Base-by-base conservation (phyloP, 2,888 invertebrate genomes). In the Celastrina argiolus region DNA sequence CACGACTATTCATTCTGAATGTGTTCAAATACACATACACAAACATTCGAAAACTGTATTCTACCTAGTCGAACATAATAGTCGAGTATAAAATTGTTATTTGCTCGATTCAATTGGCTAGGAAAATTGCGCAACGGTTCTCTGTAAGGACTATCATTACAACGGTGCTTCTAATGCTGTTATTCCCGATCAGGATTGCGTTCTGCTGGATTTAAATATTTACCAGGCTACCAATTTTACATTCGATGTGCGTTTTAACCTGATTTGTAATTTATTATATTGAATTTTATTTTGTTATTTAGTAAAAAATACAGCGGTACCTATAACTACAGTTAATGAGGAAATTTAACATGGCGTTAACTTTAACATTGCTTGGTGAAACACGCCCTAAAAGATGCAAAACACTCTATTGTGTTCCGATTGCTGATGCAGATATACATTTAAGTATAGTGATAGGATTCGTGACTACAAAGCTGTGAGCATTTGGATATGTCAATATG, bases 91-190 rank as follows among this genome's bases (percentile, higher is more conserved):
- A 83, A 82, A 85, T 85, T 84, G 82, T 83, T 82, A 86, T 87
- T 84, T 82, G 79, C 79, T 76, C 70, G 72, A 81, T 80, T 80
- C 74, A 84, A 85, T 87, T 87, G 76, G 82, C 70, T 68, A 69
- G 64, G 66, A 66, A 74, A 67, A 69, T 75, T 76, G 76, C 73
- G 72, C 75, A 79, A 81, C 84, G 81, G 84, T 76, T 76, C 78
- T 78, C 80, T 75, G 77, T 80, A 85, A 83, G 83, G 84, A 84
- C 82, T 79, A 79, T 81, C 83, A 87, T 88, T 87, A 89, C 83
- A 88, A 88, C 89, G 88, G 88, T 82, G 77, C 67, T 70, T 69
- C 75, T 77, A 85, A 85, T 83, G 81, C 81, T 73, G 81, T 74
- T 67, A 65, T 78, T 77, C 74, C 74, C 70, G 74, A 75, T 72